Percentiles rank a stretch among this genome's conserved stretches.
Conservation (phyloP, 35 echinoderm and acorn worm species). For the Apostichopus parvimensis region DNA sequence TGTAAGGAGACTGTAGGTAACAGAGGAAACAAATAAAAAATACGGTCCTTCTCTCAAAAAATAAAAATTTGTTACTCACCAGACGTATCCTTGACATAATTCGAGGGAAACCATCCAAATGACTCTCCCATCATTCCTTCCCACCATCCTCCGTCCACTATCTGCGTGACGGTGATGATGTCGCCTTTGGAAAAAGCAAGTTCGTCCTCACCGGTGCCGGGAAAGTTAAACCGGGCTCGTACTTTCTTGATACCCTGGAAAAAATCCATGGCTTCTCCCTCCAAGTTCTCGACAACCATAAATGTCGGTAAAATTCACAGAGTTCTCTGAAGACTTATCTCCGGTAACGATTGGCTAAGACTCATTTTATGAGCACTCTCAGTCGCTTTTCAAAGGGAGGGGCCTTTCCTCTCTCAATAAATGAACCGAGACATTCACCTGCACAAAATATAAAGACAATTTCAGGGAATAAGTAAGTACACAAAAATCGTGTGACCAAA, state of each 20-base stretch:
- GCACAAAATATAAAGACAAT: too few species aligned
- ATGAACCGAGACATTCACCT: too few species aligned
- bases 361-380: too few species aligned
- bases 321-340: background rate
- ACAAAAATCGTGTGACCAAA: too few species aligned
- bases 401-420: too few species aligned
- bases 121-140: conserved; percentile 85
- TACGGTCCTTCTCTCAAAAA: too few species aligned
- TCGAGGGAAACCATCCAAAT: conserved; percentile 91
- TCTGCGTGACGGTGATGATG: conserved; percentile 82
- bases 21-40: too few species aligned
- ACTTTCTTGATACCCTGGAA: conserved; percentile 62
- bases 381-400: too few species aligned
- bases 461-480: too few species aligned
- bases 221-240: conserved; percentile 75
- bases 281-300: background rate
- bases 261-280: conserved; percentile 33
- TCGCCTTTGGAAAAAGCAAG: conserved; percentile 85
- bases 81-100: conserved; percentile 82
- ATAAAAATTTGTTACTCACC: conserved; percentile 46
- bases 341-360: background rate
- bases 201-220: conserved; percentile 74
- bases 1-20: too few species aligned
- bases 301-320: background rate
- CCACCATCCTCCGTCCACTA: conserved; percentile 94